Percentiles rank a stretch among this genome's conserved stretches.
Evolutionary conservation across 64 coral and sea anemone genomes (phyloP).

Genomic region (Porites lutea): DNA sequence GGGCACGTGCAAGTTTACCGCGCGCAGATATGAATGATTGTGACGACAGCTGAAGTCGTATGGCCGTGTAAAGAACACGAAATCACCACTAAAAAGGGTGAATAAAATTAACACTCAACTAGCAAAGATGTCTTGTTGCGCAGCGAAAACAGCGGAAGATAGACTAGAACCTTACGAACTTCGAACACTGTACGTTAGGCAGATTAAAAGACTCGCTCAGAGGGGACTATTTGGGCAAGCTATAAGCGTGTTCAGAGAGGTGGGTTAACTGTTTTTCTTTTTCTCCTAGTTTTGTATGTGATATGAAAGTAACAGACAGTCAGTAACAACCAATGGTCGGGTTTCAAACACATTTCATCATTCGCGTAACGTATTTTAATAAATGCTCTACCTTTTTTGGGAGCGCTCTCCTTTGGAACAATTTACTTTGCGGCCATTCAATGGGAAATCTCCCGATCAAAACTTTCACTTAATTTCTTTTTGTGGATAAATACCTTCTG

Average conservation of each 20-base stretch:
- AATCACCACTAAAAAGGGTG: not conserved
- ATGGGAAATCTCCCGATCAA: no score
- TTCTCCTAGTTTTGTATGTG: not conserved
- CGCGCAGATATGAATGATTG: not conserved
- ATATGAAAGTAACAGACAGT: no score
- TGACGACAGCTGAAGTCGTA: not conserved
- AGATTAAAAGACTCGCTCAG: conserved; percentile 4
- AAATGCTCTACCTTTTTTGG: no score
- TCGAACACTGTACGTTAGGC: conserved; percentile 6
- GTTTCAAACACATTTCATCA: no score
- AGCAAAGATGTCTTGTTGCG: conserved; percentile 29
- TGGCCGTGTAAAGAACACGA: not conserved
- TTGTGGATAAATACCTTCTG: no score
- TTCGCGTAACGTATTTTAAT: no score
- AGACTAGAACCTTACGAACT: conserved; percentile 26
- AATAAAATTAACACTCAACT: not conserved
- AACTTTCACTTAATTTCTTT: no score
- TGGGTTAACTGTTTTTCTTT: not conserved
- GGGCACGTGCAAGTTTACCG: not conserved
- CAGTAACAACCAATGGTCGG: no score
- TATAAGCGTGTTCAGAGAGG: conserved; percentile 19
- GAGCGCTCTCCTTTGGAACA: no score
- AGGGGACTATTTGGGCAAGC: conserved; percentile 41
- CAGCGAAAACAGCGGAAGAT: not conserved
- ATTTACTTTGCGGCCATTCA: no score